A percentile compares a stretch with the other conserved stretches of the same genome.
Evolutionary conservation across 2,113 vertebrate species (phyloP).

Genomic region (Rhadina sibilatrix): DNA sequence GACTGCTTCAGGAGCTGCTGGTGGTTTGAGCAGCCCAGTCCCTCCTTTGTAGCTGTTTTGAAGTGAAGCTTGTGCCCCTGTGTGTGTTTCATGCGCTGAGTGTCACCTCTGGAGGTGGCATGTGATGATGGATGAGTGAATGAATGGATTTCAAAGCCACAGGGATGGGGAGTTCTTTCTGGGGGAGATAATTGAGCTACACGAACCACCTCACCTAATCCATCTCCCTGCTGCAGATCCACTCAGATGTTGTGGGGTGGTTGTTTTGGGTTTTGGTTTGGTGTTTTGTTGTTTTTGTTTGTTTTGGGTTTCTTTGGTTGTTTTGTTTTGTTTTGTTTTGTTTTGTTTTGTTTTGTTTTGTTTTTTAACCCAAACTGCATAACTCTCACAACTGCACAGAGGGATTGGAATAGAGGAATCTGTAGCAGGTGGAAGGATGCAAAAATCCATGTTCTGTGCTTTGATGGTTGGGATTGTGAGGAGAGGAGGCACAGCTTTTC

Average conservation of each 20-base stretch:
- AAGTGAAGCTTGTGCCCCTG: fast-evolving
- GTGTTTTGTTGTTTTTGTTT: too few relatives aligned
- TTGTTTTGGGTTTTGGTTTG: too few relatives aligned
- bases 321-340: too few relatives aligned
- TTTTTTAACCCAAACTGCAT: too few relatives aligned
- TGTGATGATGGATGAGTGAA: not conserved
- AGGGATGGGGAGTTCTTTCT: not conserved
- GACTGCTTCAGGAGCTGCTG: fast-evolving
- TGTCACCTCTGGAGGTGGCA: not conserved
- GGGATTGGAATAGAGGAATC: not conserved
- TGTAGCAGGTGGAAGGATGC: not conserved
- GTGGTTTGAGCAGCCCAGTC: fast-evolving
- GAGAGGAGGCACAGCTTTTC: not conserved
- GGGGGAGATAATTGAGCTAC: not conserved
- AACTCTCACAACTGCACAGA: not conserved
- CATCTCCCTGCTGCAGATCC: not conserved
- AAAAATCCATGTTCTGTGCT: not conserved
- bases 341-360: too few relatives aligned
- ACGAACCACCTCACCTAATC: not conserved
- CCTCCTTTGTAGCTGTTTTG: not conserved
- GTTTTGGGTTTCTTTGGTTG: too few relatives aligned
- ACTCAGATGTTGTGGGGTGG: not conserved
- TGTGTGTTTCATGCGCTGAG: fast-evolving
- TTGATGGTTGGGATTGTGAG: not conserved
- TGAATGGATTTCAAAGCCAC: not conserved